A percentile compares a stretch with the other conserved stretches of the same genome.
These are phyloP conservation scores for Tenebrosternarchus preto DNA, from an alignment of 2,113 vertebrate species.

Conservation along the genomic window DNA sequence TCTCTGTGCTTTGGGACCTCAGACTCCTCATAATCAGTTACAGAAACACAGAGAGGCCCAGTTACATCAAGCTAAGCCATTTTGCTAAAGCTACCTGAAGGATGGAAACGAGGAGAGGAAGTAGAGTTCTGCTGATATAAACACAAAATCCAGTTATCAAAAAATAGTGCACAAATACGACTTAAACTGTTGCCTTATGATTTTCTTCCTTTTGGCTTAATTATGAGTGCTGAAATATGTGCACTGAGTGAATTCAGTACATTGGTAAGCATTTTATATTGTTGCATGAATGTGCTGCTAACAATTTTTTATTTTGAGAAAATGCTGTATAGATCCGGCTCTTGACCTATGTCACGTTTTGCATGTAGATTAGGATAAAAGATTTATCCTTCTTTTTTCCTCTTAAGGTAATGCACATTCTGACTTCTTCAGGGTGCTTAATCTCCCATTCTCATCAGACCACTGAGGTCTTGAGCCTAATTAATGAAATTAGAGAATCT, in stretches of 20 bases:
- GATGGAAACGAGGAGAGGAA: neutral
- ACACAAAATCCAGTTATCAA: neutral
- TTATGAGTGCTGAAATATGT: neutral
- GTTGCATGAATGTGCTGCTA: neutral
- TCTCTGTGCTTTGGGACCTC: no score
- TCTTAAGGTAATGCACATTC: neutral
- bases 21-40: no score
- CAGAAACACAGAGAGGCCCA: no score
- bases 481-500: constrained; percentile 49
- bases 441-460: constrained; percentile 46
- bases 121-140: neutral
- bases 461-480: constrained; percentile 43
- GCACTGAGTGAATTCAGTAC: neutral
- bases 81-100: neutral
- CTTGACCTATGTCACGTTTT: neutral
- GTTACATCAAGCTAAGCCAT: neutral
- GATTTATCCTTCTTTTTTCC: neutral
- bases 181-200: neutral
- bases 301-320: neutral
- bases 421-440: constrained; percentile 24
- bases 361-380: neutral
- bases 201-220: no score
- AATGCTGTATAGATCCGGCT: neutral
- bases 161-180: neutral
- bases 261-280: neutral